These are phyloP conservation scores for Pipistrellus nathusii DNA, from an alignment of 2,797 vertebrate genomes.

Conservation along the genomic window DNA sequence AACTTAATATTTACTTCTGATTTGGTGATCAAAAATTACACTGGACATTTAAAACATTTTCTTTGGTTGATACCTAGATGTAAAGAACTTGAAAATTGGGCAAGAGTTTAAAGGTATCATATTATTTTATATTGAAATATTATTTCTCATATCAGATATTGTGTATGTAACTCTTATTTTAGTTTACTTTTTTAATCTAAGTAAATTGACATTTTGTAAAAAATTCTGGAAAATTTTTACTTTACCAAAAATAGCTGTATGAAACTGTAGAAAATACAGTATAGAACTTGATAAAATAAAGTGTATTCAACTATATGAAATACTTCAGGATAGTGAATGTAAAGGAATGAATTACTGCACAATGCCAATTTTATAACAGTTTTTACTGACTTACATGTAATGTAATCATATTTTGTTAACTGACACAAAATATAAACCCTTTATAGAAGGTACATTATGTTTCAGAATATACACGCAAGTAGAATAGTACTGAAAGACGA, in stretches of 20 bases:
- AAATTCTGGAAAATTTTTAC: neutral
- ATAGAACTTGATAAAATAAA: neutral
- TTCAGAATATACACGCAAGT: neutral
- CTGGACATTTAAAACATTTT: neutral
- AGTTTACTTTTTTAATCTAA: neutral
- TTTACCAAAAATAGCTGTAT: neutral
- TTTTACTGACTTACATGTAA: neutral
- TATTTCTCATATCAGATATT: neutral
- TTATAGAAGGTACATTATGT: neutral
- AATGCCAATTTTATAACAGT: neutral
- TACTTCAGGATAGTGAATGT: neutral
- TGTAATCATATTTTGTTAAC: neutral
- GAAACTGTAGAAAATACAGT: neutral
- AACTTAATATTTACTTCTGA: constrained; percentile 19
- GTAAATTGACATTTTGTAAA: neutral
- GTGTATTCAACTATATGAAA: neutral
- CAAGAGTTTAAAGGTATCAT: neutral
- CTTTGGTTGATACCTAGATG: neutral
- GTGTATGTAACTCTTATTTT: neutral
- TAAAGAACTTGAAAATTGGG: neutral
- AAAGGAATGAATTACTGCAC: neutral
- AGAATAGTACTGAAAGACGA: neutral
- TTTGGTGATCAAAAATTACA: constrained; percentile 43
- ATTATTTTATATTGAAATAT: neutral
- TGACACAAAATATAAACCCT: neutral